Percentiles rank a stretch among this genome's conserved stretches.
Evolutionary conservation across 1,140 invertebrate genomes (phyloP).

Genomic region (Melanaphis sacchari): DNA sequence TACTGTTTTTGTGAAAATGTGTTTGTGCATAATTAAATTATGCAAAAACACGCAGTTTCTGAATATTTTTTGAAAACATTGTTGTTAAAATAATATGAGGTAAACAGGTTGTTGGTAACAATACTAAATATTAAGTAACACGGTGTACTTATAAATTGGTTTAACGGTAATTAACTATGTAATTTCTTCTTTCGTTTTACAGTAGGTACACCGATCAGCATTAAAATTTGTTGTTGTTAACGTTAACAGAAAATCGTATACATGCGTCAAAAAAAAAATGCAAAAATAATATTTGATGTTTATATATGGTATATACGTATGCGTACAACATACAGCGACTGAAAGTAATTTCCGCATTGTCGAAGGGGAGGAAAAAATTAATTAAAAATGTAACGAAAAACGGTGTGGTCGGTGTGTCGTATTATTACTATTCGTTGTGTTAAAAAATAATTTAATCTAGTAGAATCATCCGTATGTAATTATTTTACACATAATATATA

Average conservation of each 20-base stretch:
- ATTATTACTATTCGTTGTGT: not conserved
- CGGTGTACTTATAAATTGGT: not conserved
- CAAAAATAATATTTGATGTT: no score
- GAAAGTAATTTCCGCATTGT: not conserved
- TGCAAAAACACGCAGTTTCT: not conserved
- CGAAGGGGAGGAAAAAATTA: not conserved
- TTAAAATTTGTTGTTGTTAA: no score
- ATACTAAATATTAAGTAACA: not conserved
- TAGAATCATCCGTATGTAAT: not conserved
- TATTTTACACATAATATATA: conserved; percentile 1
- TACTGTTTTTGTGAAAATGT: no score
- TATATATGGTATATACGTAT: not conserved
- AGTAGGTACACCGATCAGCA: not conserved
- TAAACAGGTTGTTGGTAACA: not conserved
- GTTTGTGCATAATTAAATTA: no score
- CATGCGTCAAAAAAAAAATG: no score
- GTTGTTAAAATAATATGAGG: not conserved
- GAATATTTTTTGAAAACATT: not conserved
- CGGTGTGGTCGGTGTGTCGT: not conserved
- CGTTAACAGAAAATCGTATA: no score
- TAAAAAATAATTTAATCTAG: conserved; percentile 1
- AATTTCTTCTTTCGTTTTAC: not conserved
- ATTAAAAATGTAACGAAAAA: not conserved
- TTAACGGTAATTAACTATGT: not conserved
- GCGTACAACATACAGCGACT: not conserved